Base-by-base conservation (phyloP, 1,140 invertebrate genomes). In the Drosophila tropicalis region DNA sequence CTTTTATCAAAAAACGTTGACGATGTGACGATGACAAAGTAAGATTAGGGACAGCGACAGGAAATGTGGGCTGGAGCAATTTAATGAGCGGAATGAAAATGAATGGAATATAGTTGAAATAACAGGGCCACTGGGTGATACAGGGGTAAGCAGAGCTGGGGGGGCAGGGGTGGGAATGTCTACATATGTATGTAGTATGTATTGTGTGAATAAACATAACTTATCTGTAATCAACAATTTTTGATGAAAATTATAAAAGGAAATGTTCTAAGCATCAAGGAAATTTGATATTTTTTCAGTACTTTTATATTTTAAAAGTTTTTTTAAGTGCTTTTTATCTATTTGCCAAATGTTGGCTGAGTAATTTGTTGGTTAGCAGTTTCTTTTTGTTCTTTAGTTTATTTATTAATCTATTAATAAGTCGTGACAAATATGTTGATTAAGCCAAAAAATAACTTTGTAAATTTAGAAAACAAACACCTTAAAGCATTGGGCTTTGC, bases 31-130 rank as follows among this genome's bases (percentile, higher is more conserved):
- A 76, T 76, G 72, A 76, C 66, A 69, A 73, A 76, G 73, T 76
- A 65, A 76, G 73, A 76, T 76, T 73, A 86, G 79, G 70, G 70
- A 82, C 79, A 66, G 75, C 66, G 70, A 82, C 79, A 66, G 75
- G 70, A 81, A 81, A 86, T 81, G 79, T 86, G 81, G 67, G 81
- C 74, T 86, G 81, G 60, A 65, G 57, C 72, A 70, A 67, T 72
- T 75, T 81, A 81, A 81, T 78, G 70, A 81, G 78, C 54, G 44
- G 75, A 81, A 56, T 60, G 67, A 65, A 64, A 60, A 39, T 66
- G 58, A 76, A 76, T 79, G 65, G 41, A 80, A 63, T 40, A 71
- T 69, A 34, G 60, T 36, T 10, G 17, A 64, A 55, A 57, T 65
- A 69, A 58, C 36, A 58, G 36, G 61, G 64, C 57, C 22, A 69